Evolutionary conservation across 1,140 invertebrate genomes (phyloP), one percentile per base, ranked within the genome.

Genomic region (Drosophila biarmipes): DNA sequence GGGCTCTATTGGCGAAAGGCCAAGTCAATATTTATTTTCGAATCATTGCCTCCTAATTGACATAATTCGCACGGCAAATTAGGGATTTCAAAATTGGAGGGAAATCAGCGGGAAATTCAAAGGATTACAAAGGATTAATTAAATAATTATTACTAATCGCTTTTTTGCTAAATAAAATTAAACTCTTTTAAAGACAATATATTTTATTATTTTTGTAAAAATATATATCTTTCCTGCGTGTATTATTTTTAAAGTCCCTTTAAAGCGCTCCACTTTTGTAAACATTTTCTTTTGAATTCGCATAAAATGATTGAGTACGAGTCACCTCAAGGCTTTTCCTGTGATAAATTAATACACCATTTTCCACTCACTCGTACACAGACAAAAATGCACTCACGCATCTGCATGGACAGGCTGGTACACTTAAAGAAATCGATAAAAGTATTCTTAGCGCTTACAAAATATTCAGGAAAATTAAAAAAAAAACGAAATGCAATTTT

Each of bases 271-370:
- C 29, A 17, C 17, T 43, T 21, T 21, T 43, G 19, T 10, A 14
- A 1, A 34, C 34, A 34, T 34, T 53, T 38, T 11, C 21, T 24
- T 63, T 68, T 29, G 29, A 67, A 37, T 46, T 21, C 17, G 24
- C n/a, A n/a, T 53, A 15, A 24, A 55, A 69, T 38, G 58, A 66
- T 69, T 46, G 66, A 55, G 40, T 48, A 31, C 38, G 40, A 69
- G 24, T 45, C 66, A 55, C 31, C 66, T 69, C 48, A 68, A 54
- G 66, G 63, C 38, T 54, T 51, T 35, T 54, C 17, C 48, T 45
- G 66, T 54, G 66, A 68, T 68, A 54, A 68, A 68, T 68, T 54
- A 43, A 45, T 54, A 68, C 63, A 68, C 19, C 63, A 68, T 37
- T 67, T 69, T 69, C 31, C 66, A 69, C 48, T 55, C 62, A 64